Conservation (phyloP, 2,113 vertebrate genomes). For the Stigmatopora nigra region DNA sequence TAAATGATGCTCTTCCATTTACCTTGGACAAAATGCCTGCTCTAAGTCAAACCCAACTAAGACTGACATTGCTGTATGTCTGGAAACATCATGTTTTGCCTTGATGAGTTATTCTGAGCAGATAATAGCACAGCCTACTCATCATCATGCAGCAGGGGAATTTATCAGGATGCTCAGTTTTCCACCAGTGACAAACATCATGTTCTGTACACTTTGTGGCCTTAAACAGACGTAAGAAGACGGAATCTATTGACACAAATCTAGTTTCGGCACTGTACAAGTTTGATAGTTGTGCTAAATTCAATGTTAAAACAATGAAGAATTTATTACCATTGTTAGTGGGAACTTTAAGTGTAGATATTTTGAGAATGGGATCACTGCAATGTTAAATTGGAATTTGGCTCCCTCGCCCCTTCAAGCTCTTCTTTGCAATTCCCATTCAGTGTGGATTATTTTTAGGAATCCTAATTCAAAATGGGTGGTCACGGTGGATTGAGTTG, state of each 20-base stretch:
- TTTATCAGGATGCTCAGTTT: slow-evolving; percentile 29
- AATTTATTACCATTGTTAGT: not conserved
- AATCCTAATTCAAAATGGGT: too few relatives aligned
- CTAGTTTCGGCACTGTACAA: not conserved
- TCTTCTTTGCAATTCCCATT: not conserved
- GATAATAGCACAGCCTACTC: slow-evolving; percentile 23
- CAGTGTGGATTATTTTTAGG: not conserved
- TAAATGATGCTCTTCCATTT: too few relatives aligned
- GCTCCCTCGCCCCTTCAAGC: not conserved
- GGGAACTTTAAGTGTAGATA: not conserved
- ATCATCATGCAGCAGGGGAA: slow-evolving; percentile 39
- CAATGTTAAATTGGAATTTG: not conserved
- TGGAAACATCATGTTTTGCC: slow-evolving; percentile 22
- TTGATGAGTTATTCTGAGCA: slow-evolving; percentile 39
- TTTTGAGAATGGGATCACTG: not conserved
- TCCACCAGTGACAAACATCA: slow-evolving; percentile 12
- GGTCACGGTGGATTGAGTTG: too few relatives aligned
- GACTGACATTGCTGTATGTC: not conserved
- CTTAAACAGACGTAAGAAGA: not conserved
- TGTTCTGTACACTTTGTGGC: slow-evolving; percentile 9
- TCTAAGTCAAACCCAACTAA: too few relatives aligned
- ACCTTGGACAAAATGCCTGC: too few relatives aligned
- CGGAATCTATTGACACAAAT: not conserved
- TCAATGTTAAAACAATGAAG: not conserved
- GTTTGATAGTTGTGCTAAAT: not conserved